Percentiles rank a stretch among this genome's conserved stretches.
phyloP scores from a whole-genome alignment of 2,797 vertebrate species.

The Paguma larvata region DNA sequence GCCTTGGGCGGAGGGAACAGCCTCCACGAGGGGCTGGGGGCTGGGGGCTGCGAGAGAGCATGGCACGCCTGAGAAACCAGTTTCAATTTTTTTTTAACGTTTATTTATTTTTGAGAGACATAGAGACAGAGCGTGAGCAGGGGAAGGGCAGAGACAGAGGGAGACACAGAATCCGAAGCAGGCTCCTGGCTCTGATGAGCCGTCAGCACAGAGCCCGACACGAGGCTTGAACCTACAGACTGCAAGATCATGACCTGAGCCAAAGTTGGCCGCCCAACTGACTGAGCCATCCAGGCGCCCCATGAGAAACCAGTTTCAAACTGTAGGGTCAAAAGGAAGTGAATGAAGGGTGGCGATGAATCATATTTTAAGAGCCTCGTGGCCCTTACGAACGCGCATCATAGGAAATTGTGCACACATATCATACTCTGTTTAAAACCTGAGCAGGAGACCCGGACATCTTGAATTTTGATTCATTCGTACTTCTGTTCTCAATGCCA shows the following conservation, averaged over 20 bases:
- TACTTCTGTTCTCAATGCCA: not conserved
- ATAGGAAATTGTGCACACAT: not conserved
- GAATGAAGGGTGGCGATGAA: accelerated
- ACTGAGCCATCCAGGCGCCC: no score
- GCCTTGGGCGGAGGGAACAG: not conserved
- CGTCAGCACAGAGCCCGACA: no score
- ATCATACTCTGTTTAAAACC: not conserved
- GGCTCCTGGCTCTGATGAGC: no score
- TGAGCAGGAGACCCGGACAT: no score
- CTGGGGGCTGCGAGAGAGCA: no score
- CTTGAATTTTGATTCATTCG: not conserved
- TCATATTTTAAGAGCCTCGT: not conserved
- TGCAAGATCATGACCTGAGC: no score
- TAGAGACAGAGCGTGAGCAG: no score
- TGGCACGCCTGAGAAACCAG: not conserved
- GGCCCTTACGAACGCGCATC: accelerated
- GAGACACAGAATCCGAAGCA: no score
- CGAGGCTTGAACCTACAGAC: no score
- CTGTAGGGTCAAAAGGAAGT: not conserved
- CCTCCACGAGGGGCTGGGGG: accelerated
- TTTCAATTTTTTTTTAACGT: not conserved
- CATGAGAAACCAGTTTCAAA: not conserved
- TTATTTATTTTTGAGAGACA: no score
- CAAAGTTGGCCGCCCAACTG: no score
- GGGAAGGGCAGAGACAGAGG: no score